phyloP scores from a whole-genome alignment of 2,113 vertebrate genomes.

The Apteryx mantelli region DNA sequence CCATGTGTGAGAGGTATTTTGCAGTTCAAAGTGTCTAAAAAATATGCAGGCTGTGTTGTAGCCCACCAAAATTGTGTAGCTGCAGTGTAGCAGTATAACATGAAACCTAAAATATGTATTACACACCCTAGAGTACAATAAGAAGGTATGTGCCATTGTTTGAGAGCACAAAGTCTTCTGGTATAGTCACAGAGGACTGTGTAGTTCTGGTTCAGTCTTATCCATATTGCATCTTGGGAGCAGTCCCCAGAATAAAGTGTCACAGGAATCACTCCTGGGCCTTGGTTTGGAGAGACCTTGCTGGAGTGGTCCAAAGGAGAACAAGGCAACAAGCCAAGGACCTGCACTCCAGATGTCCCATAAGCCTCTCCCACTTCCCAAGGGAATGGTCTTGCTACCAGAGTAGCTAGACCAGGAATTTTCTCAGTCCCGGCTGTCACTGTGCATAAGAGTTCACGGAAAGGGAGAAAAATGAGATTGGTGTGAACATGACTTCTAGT shows the following conservation, averaged over 20 bases:
- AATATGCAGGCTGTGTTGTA: not conserved
- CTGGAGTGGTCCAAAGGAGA: not conserved
- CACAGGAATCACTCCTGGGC: not conserved
- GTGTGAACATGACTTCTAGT: not conserved
- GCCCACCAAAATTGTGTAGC: not conserved
- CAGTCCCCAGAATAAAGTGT: not conserved
- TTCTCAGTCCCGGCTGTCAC: not conserved
- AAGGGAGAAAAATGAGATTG: not conserved
- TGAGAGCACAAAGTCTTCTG: rapidly evolving
- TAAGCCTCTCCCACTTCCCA: not conserved
- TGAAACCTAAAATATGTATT: rapidly evolving
- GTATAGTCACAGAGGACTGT: not conserved
- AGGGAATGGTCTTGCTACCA: not conserved
- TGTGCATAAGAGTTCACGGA: not conserved
- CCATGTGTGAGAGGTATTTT: not conserved
- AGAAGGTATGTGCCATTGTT: rapidly evolving
- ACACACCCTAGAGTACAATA: not conserved
- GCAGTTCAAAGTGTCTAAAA: not conserved
- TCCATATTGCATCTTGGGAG: not conserved
- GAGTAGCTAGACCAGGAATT: not conserved
- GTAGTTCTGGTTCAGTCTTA: not conserved
- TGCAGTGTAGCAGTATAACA: not conserved
- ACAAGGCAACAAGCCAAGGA: not conserved
- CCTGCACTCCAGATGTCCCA: not conserved
- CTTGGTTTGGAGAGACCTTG: not conserved